A percentile compares a stretch with the other conserved stretches of the same genome.
Conservation (phyloP, 2,113 vertebrate genomes). For the Myotis brandtii region DNA sequence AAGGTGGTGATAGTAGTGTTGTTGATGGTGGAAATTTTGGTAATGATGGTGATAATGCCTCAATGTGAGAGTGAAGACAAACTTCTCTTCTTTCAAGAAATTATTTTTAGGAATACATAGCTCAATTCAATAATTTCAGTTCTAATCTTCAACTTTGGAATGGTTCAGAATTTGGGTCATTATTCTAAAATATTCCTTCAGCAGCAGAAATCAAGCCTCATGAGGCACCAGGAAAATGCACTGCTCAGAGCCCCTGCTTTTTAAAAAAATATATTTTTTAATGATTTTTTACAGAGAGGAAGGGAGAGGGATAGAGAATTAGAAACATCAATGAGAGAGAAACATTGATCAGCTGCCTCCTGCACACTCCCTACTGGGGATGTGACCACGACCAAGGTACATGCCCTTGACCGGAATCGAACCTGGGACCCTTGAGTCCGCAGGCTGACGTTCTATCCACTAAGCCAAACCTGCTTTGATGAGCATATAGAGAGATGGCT, state of each 20-base stretch:
- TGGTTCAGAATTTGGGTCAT: not conserved
- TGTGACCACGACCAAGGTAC: too few relatives aligned
- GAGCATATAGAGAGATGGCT: not conserved
- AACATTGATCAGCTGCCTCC: too few relatives aligned
- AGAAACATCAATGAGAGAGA: too few relatives aligned
- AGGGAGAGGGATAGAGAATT: too few relatives aligned
- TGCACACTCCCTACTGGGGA: too few relatives aligned
- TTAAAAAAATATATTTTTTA: too few relatives aligned
- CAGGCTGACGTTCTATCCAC: too few relatives aligned
- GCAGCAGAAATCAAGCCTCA: not conserved
- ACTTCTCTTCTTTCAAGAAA: not conserved
- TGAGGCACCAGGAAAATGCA: not conserved
- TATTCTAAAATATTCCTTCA: constrained; percentile 2
- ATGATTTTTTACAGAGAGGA: too few relatives aligned
- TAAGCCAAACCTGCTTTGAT: not conserved
- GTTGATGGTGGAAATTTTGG: not conserved
- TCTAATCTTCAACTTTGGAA: not conserved
- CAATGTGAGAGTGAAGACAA: not conserved
- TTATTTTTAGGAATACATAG: constrained; percentile 31
- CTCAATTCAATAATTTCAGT: not conserved
- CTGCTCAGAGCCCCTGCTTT: not conserved
- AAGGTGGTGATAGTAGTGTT: not conserved
- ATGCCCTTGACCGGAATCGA: too few relatives aligned
- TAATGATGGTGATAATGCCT: not conserved
- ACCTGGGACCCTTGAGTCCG: too few relatives aligned